Evolutionary conservation across 2,888 invertebrate species (phyloP), one percentile per base, ranked within the genome.

Genomic region (Cephus spinipes): DNA sequence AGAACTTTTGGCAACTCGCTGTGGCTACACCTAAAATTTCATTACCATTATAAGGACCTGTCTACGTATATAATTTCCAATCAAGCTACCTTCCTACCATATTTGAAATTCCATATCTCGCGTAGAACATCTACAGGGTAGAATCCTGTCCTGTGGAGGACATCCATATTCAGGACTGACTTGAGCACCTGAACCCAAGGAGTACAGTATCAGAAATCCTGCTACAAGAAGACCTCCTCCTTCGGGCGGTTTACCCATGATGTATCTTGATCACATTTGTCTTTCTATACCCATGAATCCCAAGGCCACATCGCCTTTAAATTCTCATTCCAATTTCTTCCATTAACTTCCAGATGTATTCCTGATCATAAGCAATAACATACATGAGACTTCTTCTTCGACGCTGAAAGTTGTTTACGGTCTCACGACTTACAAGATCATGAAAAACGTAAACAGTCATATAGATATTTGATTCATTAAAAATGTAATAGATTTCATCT

Each of bases 91-190:
- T 31, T 15, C 55, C 92, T 92, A 97, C 97, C 97, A 97, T 93
- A 97, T 96, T 93, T 97, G 97, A 85, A 96, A 93, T 87, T 97
- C 97, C 88, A 95, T 95, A 86, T 94, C 94, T 74, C 96, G 94
- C 82, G 95, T 93, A 36, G 96, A 94, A 91, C 97, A 97, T 85
- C 97, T 94, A 90, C 97, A 97, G 34, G 97, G 97, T 79, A 96
- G 92, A 86, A 97, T 97, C 74, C 94, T 93, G 87, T 96, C 96
- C 80, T 96, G 95, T 35, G 94, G 93, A 35, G 97, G 97, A 90
- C 97, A 97, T 89, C 92, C 90, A 82, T 91, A 90, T 77, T 91
- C 91, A 40, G 88, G 84, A 76, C 81, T 85, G 34, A 87, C 82
- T 81, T 90, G 90, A 76, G 84, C 84, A 11, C 79, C 73, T 12